A percentile compares a stretch with the other conserved stretches of the same genome.
Evolutionary conservation across 1,140 invertebrate species (phyloP).

Genomic region (Armadillidium nasatum): DNA sequence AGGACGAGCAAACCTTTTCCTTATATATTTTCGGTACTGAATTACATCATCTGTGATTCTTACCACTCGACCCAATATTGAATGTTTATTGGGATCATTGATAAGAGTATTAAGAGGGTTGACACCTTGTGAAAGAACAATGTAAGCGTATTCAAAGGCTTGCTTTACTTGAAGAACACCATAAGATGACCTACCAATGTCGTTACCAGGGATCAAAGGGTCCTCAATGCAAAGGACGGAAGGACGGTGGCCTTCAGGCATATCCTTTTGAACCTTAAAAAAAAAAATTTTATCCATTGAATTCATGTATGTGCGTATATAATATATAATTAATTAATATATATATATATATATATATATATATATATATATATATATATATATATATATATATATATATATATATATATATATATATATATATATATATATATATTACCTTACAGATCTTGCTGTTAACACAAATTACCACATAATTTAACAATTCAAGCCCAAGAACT

Average conservation of each 20-base stretch:
- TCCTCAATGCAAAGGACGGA: constrained; percentile 95
- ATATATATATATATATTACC: constrained; percentile 20
- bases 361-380: too few relatives aligned
- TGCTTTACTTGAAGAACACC: constrained; percentile 82
- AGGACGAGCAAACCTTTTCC: constrained; percentile 44
- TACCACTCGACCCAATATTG: constrained; percentile 81
- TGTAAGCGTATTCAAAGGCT: constrained; percentile 93
- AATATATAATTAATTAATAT: too few relatives aligned
- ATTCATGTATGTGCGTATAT: too few relatives aligned
- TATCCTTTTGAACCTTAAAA: constrained; percentile 63
- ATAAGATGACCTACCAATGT: constrained; percentile 95
- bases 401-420: constrained; percentile 21
- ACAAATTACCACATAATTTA: too few relatives aligned
- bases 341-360: too few relatives aligned
- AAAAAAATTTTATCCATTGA: background rate
- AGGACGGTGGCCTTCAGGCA: constrained; percentile 87
- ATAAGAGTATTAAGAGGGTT: constrained; percentile 42
- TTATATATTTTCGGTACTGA: constrained; percentile 66
- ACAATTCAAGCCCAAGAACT: too few relatives aligned
- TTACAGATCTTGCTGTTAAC: too few relatives aligned
- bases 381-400: constrained; percentile 27
- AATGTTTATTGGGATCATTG: constrained; percentile 45
- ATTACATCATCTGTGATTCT: constrained; percentile 90
- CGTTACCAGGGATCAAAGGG: constrained; percentile 89
- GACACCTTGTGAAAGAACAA: constrained; percentile 67